These are phyloP conservation scores for Ricordea florida DNA, from an alignment of 92 coral and sea anemone genomes.

Conservation along the genomic window DNA sequence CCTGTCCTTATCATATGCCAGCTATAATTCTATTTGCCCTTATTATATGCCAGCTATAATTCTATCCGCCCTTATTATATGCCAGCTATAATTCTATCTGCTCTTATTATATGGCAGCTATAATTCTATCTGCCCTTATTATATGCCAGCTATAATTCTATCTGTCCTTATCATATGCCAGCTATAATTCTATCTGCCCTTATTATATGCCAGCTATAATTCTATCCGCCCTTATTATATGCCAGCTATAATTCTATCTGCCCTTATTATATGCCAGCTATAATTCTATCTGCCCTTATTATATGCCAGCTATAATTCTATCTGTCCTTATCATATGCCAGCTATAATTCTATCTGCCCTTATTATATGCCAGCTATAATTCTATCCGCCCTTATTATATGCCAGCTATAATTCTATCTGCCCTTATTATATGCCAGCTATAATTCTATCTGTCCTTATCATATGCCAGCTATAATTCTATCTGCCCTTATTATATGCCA, in stretches of 20 bases:
- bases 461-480: conserved; percentile 9
- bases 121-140: conserved; percentile 7
- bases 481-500: conserved; percentile 5
- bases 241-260: conserved; percentile 11
- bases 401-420: conserved; percentile 11
- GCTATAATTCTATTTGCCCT: conserved; percentile 8
- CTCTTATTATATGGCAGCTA: conserved; percentile 4
- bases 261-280: conserved; percentile 9
- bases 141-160: too few relatives aligned
- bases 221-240: too few relatives aligned
- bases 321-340: too few relatives aligned
- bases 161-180: too few relatives aligned
- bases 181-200: conserved; percentile 9
- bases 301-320: too few relatives aligned
- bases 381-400: too few relatives aligned
- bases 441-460: too few relatives aligned
- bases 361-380: conserved; percentile 3
- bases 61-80: conserved; percentile 3
- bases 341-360: conserved; percentile 9
- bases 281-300: conserved; percentile 7
- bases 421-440: conserved; percentile 3
- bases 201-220: conserved; percentile 3
- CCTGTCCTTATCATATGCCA: too few relatives aligned
- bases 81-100: too few relatives aligned
- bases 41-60: conserved; percentile 11